Evolutionary conservation across 2,113 vertebrate genomes (phyloP), one percentile per base, ranked within the genome.

Genomic region (Phalacrocorax pelagicus): DNA sequence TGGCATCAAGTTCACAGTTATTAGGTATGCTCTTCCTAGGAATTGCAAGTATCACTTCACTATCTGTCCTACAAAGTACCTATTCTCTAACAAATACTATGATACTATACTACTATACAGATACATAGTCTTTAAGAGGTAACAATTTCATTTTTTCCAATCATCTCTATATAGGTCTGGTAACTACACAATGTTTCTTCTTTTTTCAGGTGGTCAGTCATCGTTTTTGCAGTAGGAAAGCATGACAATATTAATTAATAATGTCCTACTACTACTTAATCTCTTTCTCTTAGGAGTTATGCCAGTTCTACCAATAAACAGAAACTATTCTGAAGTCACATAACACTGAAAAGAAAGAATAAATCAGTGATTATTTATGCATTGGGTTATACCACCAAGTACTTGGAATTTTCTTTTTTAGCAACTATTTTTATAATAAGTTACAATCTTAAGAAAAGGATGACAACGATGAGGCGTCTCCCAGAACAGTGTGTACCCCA

Each of bases 401-500:
- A 40, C 38, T 46, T 54, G 10, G 15, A 40, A 2, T 7, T 75
- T 18, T 34, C 6, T 4, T 75, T n/a, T 22, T 9, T 24, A 74
- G 5, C 26, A 73, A 27, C 14, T 61, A 21, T 52, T 81, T 52
- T 42, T 42, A 70, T 61, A 22, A 59, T 22, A 38, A 73, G 20
- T 34, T 34, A 77, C 38, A n/a, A 40, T 9, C 40, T 73, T 71
- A 57, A 57, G 49, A 40, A 72, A 52, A 63, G 4, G 14, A 9
- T 44, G 47, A 30, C 3, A 13, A 44, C 42, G 32, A 36, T 34
- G 36, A 32, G 20, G 6, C 58, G 54, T 54, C 18, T 86, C 58
- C 54, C 55, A 30, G 21, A 29, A 7, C 2, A 1, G 6, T 52
- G 24, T 0, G 0, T 75, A 34, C 36, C 61, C 44, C 3, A 3